Evolutionary conservation across 2,888 invertebrate genomes (phyloP), one percentile per base, ranked within the genome.

Genomic region (Macaria liturata): DNA sequence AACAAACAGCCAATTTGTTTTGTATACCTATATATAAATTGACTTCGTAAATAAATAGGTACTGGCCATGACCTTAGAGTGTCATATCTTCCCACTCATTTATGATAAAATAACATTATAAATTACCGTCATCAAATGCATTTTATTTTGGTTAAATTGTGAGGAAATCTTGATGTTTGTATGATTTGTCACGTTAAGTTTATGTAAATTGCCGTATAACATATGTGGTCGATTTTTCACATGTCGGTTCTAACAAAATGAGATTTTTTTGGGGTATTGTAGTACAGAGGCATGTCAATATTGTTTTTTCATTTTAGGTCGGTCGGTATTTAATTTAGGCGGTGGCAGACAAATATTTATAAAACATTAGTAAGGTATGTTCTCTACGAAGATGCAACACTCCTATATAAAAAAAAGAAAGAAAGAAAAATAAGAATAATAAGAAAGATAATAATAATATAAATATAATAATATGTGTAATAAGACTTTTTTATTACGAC

Each of bases 1-100:
- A 32, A 44, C 50, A 32, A 32, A 44, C 32, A 4, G 20, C 32
- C 9, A 20, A 20, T 50, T 43, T 20, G 1, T 37, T 37, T 37
- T 37, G 34, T 34, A 50, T 44, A 32, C 4, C 20, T 39, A 2
- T 42, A 9, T 9, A 8, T 45, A 37, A 46, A 30, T 7, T 46
- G 53, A 46, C n/a, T 44, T 46, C 47, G 59, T 51, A 54, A 54
- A 50, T 45, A 54, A 31, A 40, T 52, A 43, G 34, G 20, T 20
- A 37, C 43, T 55, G 59, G 37, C 51, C 54, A 30, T 59, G 59
- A 59, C 55, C 48, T 59, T 55, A 55, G n/a, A 49, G 34, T 7
- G 7, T 7, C 34, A 6, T 6, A 4, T 37, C 7, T 37, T 37
- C 46, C 49, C 39, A 59, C 54, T 54, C 37, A 47, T 44, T 40